Conservation (phyloP, 2,797 vertebrate genomes). For the Fratercula arctica region DNA sequence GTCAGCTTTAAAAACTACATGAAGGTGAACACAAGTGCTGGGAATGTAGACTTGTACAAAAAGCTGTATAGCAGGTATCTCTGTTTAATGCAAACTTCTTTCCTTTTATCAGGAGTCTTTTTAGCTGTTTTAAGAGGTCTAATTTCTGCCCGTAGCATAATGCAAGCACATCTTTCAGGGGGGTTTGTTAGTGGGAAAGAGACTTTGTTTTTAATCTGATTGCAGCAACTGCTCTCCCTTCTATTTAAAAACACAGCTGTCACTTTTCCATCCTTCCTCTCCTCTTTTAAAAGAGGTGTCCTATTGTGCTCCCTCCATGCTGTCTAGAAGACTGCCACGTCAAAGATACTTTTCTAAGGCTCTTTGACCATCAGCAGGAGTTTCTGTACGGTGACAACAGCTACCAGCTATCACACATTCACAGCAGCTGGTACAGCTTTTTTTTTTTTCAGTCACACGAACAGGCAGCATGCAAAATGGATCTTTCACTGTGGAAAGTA, state of each 20-base stretch:
- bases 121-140: not conserved
- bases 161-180: not conserved
- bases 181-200: not conserved
- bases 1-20: conserved; percentile 68
- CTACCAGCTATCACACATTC: not conserved
- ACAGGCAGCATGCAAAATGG: not conserved
- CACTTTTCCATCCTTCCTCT: not conserved
- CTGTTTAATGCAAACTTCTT: not conserved
- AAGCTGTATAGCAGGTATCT: conserved; percentile 79
- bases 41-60: conserved; percentile 71
- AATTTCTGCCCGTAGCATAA: not conserved
- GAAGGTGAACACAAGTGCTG: conserved; percentile 73
- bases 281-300: not conserved
- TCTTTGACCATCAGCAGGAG: not conserved
- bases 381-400: not conserved
- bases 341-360: not conserved
- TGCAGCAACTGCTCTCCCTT: not conserved
- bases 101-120: not conserved
- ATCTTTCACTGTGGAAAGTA: not conserved
- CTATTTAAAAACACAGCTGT: not conserved
- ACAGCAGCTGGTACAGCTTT: not conserved
- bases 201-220: not conserved
- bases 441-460: not conserved
- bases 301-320: not conserved
- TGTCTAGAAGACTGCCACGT: not conserved